Evolutionary conservation across 2,113 vertebrate genomes (phyloP).

Genomic region (Labrus mixtus): DNA sequence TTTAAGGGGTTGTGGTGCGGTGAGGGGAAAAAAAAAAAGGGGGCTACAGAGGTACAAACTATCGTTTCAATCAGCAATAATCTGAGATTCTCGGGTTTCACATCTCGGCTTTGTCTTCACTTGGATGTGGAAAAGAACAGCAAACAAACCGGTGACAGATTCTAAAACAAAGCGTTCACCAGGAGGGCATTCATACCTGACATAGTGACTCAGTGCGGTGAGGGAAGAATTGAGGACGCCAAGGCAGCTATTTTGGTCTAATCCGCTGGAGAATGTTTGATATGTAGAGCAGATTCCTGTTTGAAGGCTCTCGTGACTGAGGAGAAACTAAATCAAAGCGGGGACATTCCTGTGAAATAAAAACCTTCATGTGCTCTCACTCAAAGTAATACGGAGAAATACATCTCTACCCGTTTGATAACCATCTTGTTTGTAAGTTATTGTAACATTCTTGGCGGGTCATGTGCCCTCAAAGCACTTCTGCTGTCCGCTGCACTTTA

Average conservation of each 20-base stretch:
- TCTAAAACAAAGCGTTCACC: conserved; percentile 38
- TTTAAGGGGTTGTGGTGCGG: conserved; percentile 56
- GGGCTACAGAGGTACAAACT: neutral
- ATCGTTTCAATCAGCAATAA: conserved; percentile 22
- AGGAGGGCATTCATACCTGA: conserved; percentile 41
- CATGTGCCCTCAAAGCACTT: conserved; percentile 10
- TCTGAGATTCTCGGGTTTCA: conserved; percentile 42
- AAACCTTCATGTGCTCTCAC: conserved; percentile 10
- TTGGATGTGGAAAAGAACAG: conserved; percentile 21
- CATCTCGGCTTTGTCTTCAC: conserved; percentile 24
- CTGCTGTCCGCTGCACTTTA: conserved; percentile 24
- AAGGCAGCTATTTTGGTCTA: conserved; percentile 27
- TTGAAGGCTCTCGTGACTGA: conserved; percentile 20
- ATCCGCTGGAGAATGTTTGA: conserved; percentile 28
- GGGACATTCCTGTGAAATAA: conserved; percentile 22
- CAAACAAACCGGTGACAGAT: conserved; percentile 46
- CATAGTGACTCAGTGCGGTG: conserved; percentile 16
- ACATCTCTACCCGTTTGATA: conserved; percentile 27
- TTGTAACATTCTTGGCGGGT: conserved; percentile 25
- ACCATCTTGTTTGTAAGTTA: conserved; percentile 39
- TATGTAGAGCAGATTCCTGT: conserved; percentile 44
- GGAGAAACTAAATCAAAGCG: conserved; percentile 36
- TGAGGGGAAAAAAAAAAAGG: neutral
- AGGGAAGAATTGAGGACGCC: conserved; percentile 20
- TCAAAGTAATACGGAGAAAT: conserved; percentile 9